Evolutionary conservation across 53 echinoderm and acorn worm species (phyloP).

Genomic region (Holothuria scabra): DNA sequence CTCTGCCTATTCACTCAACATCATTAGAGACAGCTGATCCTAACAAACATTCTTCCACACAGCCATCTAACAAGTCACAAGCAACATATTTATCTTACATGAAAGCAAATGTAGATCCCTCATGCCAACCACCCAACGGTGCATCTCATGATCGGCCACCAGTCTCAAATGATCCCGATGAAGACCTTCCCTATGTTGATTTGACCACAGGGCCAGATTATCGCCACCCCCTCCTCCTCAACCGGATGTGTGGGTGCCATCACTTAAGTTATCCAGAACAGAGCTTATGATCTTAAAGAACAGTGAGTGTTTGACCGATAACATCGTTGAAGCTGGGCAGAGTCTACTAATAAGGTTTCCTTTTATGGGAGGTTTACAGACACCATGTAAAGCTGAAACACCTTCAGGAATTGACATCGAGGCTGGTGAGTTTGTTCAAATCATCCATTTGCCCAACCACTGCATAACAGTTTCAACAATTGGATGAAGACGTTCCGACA

Average conservation of each 20-base stretch:
- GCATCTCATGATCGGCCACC: no score
- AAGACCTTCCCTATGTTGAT: background rate
- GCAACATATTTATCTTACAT: no score
- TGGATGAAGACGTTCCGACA: conserved; percentile 1
- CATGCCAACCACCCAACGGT: no score
- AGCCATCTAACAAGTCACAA: no score
- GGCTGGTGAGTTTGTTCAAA: conserved; percentile 8
- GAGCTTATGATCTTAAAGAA: background rate
- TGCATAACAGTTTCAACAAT: conserved; percentile 28
- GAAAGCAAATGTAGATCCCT: no score
- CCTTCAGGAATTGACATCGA: conserved; percentile 19
- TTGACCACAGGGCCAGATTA: no score
- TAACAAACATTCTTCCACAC: no score
- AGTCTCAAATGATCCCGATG: no score
- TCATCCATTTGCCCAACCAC: conserved; percentile 20
- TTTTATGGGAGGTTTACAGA: background rate
- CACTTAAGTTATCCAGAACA: background rate
- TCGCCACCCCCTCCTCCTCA: no score
- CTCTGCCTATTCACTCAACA: no score
- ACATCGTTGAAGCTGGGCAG: conserved; percentile 24
- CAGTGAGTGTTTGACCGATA: conserved; percentile 14
- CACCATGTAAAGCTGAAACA: conserved; percentile 12
- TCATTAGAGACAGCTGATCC: no score
- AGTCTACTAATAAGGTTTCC: conserved; percentile 8
- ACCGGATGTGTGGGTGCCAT: background rate